Conservation (phyloP, 2,797 vertebrate genomes). For the Emys orbicularis region DNA sequence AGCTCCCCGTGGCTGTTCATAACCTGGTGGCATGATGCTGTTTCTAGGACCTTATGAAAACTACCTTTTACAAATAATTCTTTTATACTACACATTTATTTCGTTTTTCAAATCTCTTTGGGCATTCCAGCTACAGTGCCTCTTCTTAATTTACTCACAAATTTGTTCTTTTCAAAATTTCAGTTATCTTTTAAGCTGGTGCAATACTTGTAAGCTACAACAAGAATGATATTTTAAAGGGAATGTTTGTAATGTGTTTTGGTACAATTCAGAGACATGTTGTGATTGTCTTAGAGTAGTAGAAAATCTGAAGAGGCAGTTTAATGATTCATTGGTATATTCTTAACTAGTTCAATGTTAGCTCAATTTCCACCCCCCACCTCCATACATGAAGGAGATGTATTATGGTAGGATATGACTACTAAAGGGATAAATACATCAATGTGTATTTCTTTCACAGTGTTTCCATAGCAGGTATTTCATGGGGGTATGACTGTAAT, state of each 20-base stretch:
- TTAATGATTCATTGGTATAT: not conserved
- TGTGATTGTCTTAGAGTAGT: not conserved
- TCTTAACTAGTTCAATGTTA: not conserved
- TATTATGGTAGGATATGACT: not conserved
- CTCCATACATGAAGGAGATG: not conserved
- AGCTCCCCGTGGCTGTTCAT: not conserved
- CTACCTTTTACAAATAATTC: not conserved
- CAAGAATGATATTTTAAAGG: not conserved
- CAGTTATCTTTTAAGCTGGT: not conserved
- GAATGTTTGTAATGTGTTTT: not conserved
- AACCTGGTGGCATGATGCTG: not conserved
- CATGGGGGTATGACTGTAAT: not conserved
- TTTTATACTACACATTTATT: not conserved
- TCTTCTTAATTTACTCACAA: not conserved
- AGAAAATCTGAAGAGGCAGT: not conserved
- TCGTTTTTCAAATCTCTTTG: not conserved
- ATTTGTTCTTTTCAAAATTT: not conserved
- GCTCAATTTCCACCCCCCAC: not conserved
- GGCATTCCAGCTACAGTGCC: not conserved
- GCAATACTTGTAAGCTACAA: not conserved
- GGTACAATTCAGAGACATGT: not conserved
- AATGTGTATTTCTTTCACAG: not conserved
- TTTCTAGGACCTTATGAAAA: not conserved
- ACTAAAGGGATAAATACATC: not conserved
- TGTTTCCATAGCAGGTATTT: slow-evolving; percentile 4